These are phyloP conservation scores for Rhinella marina DNA, from an alignment of 2,797 vertebrate genomes.

Conservation along the genomic window DNA sequence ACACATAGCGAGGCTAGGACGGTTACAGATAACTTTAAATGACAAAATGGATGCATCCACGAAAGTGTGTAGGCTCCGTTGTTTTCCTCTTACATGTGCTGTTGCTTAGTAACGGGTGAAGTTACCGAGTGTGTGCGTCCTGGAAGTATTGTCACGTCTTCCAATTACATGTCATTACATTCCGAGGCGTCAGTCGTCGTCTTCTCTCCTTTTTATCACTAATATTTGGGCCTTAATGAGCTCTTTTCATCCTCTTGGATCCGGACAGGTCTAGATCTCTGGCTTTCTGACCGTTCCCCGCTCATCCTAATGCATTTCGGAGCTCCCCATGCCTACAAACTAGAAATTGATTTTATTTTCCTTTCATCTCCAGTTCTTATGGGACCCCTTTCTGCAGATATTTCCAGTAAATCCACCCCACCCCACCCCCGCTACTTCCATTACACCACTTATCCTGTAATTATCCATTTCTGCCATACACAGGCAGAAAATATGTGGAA, in stretches of 20 bases:
- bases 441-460: background rate
- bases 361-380: background rate
- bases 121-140: background rate
- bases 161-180: constrained; percentile 4
- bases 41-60: background rate
- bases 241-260: background rate
- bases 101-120: constrained; percentile 22
- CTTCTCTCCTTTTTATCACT: background rate
- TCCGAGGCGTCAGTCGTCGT: background rate
- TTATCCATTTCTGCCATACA: background rate
- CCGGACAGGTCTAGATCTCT: background rate
- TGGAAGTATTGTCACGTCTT: background rate
- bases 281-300: background rate
- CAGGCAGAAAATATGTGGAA: background rate
- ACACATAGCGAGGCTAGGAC: background rate
- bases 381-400: background rate
- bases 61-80: background rate
- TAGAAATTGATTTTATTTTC: background rate
- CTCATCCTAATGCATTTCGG: background rate
- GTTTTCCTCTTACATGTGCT: constrained; percentile 19
- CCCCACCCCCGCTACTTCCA: background rate
- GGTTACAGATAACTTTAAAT: background rate
- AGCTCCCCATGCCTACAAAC: background rate
- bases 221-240: constrained; percentile 3
- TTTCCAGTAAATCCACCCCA: background rate